Percentiles rank a stretch among this genome's conserved stretches.
These are phyloP conservation scores for Melangyna quadrimaculata DNA, from an alignment of 2,888 invertebrate species.

Conservation along the genomic window DNA sequence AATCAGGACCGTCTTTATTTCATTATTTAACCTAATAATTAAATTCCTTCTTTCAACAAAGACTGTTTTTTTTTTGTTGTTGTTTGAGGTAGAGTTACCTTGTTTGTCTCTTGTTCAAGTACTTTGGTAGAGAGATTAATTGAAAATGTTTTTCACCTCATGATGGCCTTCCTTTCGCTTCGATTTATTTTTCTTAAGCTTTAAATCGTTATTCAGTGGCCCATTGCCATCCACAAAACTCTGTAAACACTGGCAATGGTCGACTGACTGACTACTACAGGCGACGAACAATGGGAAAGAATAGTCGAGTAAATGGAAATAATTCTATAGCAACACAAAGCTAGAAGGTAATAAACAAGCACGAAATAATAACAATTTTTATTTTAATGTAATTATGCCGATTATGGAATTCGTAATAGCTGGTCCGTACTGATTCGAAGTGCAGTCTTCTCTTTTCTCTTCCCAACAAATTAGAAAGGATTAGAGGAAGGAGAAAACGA, in stretches of 20 bases:
- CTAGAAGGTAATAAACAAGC: no score
- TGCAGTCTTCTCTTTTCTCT: no score
- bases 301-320: not conserved
- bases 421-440: no score
- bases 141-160: constrained; percentile 24
- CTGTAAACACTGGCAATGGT: not conserved
- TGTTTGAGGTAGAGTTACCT: not conserved
- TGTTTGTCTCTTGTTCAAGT: not conserved
- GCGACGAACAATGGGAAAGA: not conserved
- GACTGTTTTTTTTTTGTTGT: not conserved
- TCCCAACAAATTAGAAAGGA: no score
- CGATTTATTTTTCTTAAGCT: not conserved
- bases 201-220: constrained; percentile 10
- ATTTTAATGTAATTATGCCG: no score
- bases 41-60: constrained; percentile 8
- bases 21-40: constrained; percentile 16
- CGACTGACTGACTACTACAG: not conserved
- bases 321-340: no score
- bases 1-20: constrained; percentile 23
- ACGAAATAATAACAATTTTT: no score
- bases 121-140: constrained; percentile 25
- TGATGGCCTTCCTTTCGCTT: not conserved
- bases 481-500: no score
- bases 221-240: constrained; percentile 1
- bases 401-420: no score